Base-by-base conservation (phyloP, 2,888 invertebrate species). In the Ametastegia equiseti region DNA sequence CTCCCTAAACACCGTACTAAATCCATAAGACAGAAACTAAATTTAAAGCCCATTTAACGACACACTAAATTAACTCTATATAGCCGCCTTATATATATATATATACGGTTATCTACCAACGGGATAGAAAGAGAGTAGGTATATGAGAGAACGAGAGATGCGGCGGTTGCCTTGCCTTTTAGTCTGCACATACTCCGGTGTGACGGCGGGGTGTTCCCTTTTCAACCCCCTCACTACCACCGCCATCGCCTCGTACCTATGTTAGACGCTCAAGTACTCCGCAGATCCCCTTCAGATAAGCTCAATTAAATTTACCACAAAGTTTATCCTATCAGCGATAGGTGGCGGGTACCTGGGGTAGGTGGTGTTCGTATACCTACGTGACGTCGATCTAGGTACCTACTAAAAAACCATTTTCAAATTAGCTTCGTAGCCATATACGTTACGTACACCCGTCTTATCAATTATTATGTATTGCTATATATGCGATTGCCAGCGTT, bases 21-120 rank as follows among this genome's bases (percentile, higher is more conserved):
- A 78, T 78, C 78, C 78, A 33, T 23, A 78, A 45, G 57, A 42
- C n/a, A 39, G 75, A 84, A 84, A 83, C 84, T 82, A 84, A 85
- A 85, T 84, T 85, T 83, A 84, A 85, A 85, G 84, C 83, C 84
- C 83, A 83, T 85, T 85, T 85, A 84, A 85, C 84, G 84, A 83
- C 83, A 83, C 81, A 83, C 80, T 85, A 83, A 85, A 85, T 85
- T 85, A 84, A 84, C 84, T 80, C 83, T 63, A 57, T 80, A 80
- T 42, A 80, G 50, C 71, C 15, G 36, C 75, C 57, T 75, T 57
- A 75, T 54, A 19, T 54, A 50, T 13, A n/a, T 23, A 7, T 54
- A 27, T 27, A 7, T n/a, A 36, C 19, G n/a, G 3, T 15, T 2
- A n/a, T 71, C 19, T 9, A 71, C 47, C 45, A 9, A 15, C 71